phyloP scores from a whole-genome alignment of 1,140 invertebrate species.

The Drosophila nikananu region DNA sequence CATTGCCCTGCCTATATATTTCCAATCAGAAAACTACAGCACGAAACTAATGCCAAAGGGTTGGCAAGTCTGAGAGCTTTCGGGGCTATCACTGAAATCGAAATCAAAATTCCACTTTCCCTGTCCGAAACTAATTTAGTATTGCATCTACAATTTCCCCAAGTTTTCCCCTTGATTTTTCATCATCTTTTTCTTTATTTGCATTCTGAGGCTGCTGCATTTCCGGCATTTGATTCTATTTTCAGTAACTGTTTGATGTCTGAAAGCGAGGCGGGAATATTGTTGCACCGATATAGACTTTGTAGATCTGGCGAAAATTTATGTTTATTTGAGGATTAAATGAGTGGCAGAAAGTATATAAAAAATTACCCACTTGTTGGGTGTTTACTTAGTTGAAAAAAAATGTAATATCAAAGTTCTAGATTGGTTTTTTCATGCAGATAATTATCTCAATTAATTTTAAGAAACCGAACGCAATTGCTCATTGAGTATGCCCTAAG shows the following conservation, averaged over 20 bases:
- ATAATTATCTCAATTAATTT: background rate
- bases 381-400: background rate
- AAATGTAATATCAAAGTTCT: background rate
- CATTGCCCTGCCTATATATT: slow-evolving; percentile 3
- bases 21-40: slow-evolving; percentile 24
- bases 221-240: slow-evolving; percentile 48
- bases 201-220: slow-evolving; percentile 33
- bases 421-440: background rate
- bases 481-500: background rate
- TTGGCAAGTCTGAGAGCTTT: slow-evolving; percentile 1
- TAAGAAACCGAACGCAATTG: slow-evolving; percentile 1
- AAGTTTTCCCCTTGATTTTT: slow-evolving; percentile 4
- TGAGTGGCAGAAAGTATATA: background rate
- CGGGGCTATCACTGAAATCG: slow-evolving; percentile 7
- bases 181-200: slow-evolving; percentile 1
- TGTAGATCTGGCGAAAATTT: slow-evolving; percentile 13
- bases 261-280: slow-evolving; percentile 25
- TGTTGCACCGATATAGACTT: slow-evolving; percentile 35
- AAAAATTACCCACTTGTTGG: background rate
- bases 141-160: background rate
- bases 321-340: background rate
- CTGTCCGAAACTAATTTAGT: background rate
- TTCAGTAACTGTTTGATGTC: slow-evolving; percentile 40
- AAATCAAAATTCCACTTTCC: slow-evolving; percentile 4
- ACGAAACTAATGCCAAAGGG: slow-evolving; percentile 2